Percentiles rank a stretch among this genome's conserved stretches.
Evolutionary conservation across 2,113 vertebrate species (phyloP).

Genomic region (Microcebus murinus): DNA sequence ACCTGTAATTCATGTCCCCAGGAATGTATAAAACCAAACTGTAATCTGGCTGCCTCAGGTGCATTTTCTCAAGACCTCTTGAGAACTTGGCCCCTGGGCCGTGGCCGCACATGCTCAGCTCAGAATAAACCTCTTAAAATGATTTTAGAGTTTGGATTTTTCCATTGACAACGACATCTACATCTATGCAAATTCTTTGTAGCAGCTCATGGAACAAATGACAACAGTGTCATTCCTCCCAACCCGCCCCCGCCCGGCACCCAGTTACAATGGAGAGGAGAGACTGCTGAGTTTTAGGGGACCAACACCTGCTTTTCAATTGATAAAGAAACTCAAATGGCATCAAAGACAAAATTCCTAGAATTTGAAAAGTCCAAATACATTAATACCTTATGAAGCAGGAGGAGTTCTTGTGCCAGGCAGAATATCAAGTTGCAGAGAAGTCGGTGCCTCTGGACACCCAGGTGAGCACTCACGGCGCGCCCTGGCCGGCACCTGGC

Average conservation of each 20-base stretch:
- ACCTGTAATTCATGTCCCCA: too few relatives aligned
- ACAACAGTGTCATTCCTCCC: neutral
- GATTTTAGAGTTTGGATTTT: too few relatives aligned
- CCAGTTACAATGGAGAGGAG: neutral
- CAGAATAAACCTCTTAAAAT: too few relatives aligned
- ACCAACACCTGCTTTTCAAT: neutral
- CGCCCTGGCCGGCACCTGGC: fast-evolving
- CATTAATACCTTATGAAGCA: neutral
- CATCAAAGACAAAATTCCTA: neutral
- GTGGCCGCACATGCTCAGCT: too few relatives aligned
- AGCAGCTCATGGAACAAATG: neutral
- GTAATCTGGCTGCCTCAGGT: too few relatives aligned
- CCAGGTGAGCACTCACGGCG: fast-evolving
- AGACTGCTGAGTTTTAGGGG: neutral
- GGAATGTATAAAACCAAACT: too few relatives aligned
- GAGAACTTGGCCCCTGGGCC: too few relatives aligned
- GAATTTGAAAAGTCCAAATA: neutral
- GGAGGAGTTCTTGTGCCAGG: neutral
- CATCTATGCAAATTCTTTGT: neutral
- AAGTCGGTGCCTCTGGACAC: fast-evolving
- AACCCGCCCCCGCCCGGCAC: neutral
- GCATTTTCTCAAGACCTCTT: too few relatives aligned
- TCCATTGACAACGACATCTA: too few relatives aligned
- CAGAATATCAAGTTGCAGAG: neutral
- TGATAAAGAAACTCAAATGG: neutral